These are phyloP conservation scores for Blera fallax DNA, from an alignment of 2,888 invertebrate species.

Conservation along the genomic window DNA sequence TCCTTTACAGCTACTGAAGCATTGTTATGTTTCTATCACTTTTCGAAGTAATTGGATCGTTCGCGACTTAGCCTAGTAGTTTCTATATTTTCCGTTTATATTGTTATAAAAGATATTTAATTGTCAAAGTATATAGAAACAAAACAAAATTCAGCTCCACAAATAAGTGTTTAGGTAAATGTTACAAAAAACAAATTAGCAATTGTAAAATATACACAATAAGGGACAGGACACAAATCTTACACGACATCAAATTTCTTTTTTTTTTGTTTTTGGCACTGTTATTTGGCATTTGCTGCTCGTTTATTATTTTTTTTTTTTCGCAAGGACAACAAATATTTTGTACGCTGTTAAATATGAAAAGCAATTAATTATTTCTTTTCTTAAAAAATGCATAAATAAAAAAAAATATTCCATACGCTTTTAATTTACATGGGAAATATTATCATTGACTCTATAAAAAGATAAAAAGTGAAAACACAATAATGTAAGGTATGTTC, in stretches of 20 bases:
- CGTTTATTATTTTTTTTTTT: constrained; percentile 61
- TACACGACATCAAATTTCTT: constrained; percentile 47
- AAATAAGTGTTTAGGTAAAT: not conserved
- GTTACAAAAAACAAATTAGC: constrained; percentile 33
- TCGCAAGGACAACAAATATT: constrained; percentile 47
- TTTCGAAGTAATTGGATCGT: too few relatives aligned
- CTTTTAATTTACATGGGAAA: not conserved
- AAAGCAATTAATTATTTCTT: constrained; percentile 54
- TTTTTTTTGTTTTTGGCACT: constrained; percentile 21
- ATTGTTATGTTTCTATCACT: too few relatives aligned
- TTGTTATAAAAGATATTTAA: not conserved
- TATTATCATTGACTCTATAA: not conserved
- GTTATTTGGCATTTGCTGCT: constrained; percentile 60
- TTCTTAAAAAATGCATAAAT: not conserved
- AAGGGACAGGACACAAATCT: constrained; percentile 37
- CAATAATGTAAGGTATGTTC: not conserved
- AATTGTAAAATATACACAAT: constrained; percentile 26
- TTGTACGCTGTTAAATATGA: constrained; percentile 41
- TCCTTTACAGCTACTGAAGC: too few relatives aligned
- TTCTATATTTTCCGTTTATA: not conserved
- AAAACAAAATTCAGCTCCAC: constrained; percentile 31
- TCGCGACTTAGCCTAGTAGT: too few relatives aligned
- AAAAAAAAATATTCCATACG: not conserved
- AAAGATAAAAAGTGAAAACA: not conserved
- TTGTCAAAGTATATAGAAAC: not conserved